phyloP scores from a whole-genome alignment of 2,113 vertebrate species.

The Speoplatyrhinus poulsoni region DNA sequence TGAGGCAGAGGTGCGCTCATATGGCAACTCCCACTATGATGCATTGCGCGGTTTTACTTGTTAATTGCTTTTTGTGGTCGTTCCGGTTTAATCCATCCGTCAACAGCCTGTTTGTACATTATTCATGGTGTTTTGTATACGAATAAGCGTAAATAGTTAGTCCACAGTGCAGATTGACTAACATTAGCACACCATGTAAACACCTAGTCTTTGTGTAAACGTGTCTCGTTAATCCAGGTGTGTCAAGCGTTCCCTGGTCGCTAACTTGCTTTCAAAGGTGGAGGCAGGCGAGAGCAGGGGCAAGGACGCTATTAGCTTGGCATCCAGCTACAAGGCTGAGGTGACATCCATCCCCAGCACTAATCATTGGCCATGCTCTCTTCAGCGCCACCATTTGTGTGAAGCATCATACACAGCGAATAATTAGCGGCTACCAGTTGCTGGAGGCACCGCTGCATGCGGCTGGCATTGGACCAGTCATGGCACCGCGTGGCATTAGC shows the following conservation, averaged over 20 bases:
- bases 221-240: neutral
- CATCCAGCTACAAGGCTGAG: slow-evolving; percentile 40
- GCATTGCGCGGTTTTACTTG: neutral
- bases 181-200: slow-evolving; percentile 18
- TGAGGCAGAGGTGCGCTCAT: neutral
- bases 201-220: neutral
- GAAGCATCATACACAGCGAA: slow-evolving; percentile 70
- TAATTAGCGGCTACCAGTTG: slow-evolving; percentile 71
- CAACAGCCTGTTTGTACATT: slow-evolving; percentile 3
- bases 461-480: slow-evolving; percentile 59
- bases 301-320: slow-evolving; percentile 21
- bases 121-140: slow-evolving; percentile 14
- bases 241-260: slow-evolving; percentile 11
- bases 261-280: neutral
- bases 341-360: slow-evolving; percentile 30
- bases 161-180: neutral
- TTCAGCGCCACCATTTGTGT: slow-evolving; percentile 59
- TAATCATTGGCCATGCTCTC: slow-evolving; percentile 63
- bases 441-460: slow-evolving; percentile 49
- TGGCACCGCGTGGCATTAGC: slow-evolving; percentile 52
- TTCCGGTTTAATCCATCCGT: neutral
- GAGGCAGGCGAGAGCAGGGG: slow-evolving; percentile 8
- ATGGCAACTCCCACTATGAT: too few species aligned
- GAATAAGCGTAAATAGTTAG: slow-evolving; percentile 21
- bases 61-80: neutral